Evolutionary conservation across 2,797 vertebrate genomes (phyloP), one percentile per base, ranked within the genome.

Genomic region (Ptychobarbus kaznakovi): DNA sequence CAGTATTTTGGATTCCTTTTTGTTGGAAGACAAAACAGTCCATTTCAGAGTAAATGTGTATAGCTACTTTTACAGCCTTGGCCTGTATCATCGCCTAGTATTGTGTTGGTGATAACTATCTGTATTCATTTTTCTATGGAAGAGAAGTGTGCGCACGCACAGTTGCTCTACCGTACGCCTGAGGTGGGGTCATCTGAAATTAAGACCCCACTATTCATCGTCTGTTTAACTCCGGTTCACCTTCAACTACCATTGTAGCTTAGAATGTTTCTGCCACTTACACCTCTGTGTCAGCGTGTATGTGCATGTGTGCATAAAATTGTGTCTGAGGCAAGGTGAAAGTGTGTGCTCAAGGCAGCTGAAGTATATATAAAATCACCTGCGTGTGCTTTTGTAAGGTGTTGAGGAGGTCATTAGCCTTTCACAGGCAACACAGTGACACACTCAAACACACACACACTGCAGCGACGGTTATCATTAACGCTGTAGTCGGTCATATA

Each of bases 121-220:
- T 76, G 32, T 38, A n/a, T 20, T 75, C 4, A 44, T 38, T 22
- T 65, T 38, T 46, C 28, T 35, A 22, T 32, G 51, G 28, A 78
- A 68, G 22, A 77, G 38, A 35, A 20, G 42, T 80, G 25, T 68
- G n/a, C 35, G 74, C 63, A 42, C 32, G 7, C 25, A 46, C 16
- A 28, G 81, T 72, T 74, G 53, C 58, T 18, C n/a, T 75, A 12
- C 70, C 3, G 32, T 32, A 32, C 2, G 13, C 70, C 63, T 69
- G 63, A 90, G 86, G 90, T 91, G 89, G 94, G 93, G 94, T 94
- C 93, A 93, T 90, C 79, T 89, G 82, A 92, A 93, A 93, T 94
- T 92, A 94, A 93, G 92, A 90, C 92, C 93, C 93, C 92, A 93
- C 92, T 94, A 94, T 95, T 94, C 94, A 94, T 93, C 86, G 89